Evolutionary conservation across 2,888 invertebrate species (phyloP), one percentile per base, ranked within the genome.

Genomic region (Psylliodes chrysocephalus): DNA sequence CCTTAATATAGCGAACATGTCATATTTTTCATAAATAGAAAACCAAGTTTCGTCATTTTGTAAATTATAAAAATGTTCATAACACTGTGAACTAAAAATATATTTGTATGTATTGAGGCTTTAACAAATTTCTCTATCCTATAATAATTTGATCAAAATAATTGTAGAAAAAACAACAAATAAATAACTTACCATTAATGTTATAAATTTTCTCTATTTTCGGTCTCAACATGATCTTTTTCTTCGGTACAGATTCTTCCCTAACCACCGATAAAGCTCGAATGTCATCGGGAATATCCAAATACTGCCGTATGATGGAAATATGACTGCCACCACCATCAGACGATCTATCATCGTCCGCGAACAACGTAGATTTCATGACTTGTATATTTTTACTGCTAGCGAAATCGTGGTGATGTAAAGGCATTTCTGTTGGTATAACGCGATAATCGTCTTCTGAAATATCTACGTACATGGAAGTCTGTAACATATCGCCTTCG

Each of bases 321-420:
- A 69, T 63, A 22, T 76, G 74, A 52, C 75, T 75, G 15, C 69
- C 69, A 22, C 63, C 67, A 2, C 57, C 71, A 17, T 72, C 71
- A 2, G 72, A 72, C n/a, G 69, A 73, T 60, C 73, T 62, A 46
- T 75, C 75, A 44, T 75, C 74, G 12, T 75, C 75, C 15, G 71
- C 71, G 40, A 76, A 76, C 12, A 76, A 62, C 0, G 75, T 71
- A 1, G 73, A 73, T 65, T 76, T 76, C 75, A 76, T 76, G 1
- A 74, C 67, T 60, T 75, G 73, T 47, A 73, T 74, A 54, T 65
- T 73, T 60, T 67, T 74, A 42, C 67, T 68, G 18, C 67, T 64
- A 30, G 67, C 70, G 44, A 66, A 71, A 0, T 66, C 40, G 19
- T 70, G 69, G 53, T 66, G 22, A 52, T 70, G 67, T 60, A 71